Conservation (phyloP, 2,113 vertebrate genomes). For the Pollimyrus isidori region DNA sequence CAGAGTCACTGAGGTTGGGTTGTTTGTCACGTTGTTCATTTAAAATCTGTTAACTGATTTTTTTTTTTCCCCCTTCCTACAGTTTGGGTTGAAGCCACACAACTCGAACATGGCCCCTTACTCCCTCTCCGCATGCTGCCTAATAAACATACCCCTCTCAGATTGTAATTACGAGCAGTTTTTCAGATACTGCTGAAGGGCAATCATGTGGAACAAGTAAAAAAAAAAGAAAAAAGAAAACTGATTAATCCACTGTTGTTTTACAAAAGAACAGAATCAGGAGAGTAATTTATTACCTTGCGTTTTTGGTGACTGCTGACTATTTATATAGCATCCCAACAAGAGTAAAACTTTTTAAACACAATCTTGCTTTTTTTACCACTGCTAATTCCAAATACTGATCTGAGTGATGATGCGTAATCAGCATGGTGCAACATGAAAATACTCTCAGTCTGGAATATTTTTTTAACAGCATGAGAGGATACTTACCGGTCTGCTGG, state of each 20-base stretch:
- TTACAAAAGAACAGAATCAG: slow-evolving; percentile 15
- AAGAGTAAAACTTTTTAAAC: not conserved
- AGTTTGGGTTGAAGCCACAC: slow-evolving; percentile 5
- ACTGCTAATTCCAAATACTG: not conserved
- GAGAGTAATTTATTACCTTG: not conserved
- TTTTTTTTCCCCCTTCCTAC: not conserved
- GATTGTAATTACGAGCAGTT: not conserved
- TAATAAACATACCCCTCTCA: slow-evolving; percentile 14
- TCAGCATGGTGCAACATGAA: not conserved
- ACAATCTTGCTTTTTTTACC: not conserved
- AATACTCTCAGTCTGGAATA: not conserved
- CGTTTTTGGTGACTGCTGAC: not conserved
- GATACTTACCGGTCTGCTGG: not conserved
- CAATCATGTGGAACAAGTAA: slow-evolving; percentile 11
- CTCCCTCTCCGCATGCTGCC: slow-evolving; percentile 8
- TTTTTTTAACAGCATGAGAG: not conserved
- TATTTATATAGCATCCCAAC: not conserved
- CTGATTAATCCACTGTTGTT: slow-evolving; percentile 15
- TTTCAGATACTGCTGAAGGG: slow-evolving; percentile 13
- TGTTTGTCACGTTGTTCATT: slow-evolving; percentile 9
- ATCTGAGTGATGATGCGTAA: not conserved
- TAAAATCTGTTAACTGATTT: slow-evolving; percentile 4
- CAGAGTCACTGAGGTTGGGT: not conserved
- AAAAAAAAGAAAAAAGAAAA: not conserved
- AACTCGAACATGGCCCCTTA: slow-evolving; percentile 5